These are phyloP conservation scores for Crambe crambe DNA, from an alignment of 37 sponge, comb jelly and placozoan genomes.

Conservation along the genomic window DNA sequence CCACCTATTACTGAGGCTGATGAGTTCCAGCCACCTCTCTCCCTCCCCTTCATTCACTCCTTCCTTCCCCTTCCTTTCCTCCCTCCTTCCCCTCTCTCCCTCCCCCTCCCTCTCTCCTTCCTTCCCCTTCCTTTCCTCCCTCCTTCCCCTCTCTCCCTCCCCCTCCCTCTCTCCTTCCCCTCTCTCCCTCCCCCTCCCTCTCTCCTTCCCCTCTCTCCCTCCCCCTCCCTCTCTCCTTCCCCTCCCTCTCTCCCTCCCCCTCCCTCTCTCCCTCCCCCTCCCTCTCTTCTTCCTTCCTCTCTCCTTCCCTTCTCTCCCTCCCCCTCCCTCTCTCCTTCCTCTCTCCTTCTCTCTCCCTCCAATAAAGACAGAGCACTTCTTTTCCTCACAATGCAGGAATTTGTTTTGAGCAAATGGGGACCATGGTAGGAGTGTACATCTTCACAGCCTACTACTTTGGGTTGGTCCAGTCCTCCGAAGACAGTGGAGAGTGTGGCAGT, in stretches of 20 bases:
- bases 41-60: not conserved
- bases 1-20: no score
- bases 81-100: constrained; percentile 5
- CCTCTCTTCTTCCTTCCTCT: not conserved
- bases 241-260: not conserved
- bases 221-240: not conserved
- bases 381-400: constrained; percentile 45
- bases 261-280: not conserved
- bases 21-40: not conserved
- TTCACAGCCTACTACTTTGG: constrained; percentile 47
- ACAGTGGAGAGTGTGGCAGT: not conserved
- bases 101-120: not conserved
- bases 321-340: not conserved
- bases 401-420: constrained; percentile 66
- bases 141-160: not conserved
- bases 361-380: no score
- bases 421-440: constrained; percentile 62
- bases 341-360: not conserved
- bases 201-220: not conserved
- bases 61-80: not conserved
- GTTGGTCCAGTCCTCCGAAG: not conserved
- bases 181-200: not conserved
- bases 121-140: not conserved
- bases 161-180: not conserved
- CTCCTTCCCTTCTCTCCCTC: not conserved